These are phyloP conservation scores for Archegozetes longisetosus DNA, from an alignment of 1,140 invertebrate species.

Conservation along the genomic window DNA sequence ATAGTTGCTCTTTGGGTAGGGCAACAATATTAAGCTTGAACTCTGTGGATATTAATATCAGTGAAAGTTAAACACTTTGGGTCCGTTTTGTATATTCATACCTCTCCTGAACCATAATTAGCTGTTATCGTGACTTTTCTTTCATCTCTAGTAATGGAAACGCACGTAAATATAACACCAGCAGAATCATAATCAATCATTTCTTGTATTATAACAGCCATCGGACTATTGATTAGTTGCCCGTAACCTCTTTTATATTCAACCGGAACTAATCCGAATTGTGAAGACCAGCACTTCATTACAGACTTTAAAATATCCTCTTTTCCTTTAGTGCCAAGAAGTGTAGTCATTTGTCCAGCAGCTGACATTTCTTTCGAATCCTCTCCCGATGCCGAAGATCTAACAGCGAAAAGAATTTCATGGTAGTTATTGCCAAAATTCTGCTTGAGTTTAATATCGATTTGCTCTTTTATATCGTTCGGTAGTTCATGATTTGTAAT, in stretches of 20 bases:
- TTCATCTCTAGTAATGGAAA: constrained; percentile 50
- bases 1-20: background rate
- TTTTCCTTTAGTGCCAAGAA: constrained; percentile 42
- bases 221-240: constrained; percentile 41
- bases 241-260: constrained; percentile 51
- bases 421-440: background rate
- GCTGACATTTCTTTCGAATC: constrained; percentile 56
- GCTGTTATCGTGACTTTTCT: constrained; percentile 50
- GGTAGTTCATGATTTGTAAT: background rate
- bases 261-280: constrained; percentile 53
- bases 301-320: constrained; percentile 39
- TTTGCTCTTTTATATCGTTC: background rate
- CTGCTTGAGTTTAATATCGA: background rate
- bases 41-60: no score
- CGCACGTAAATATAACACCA: constrained; percentile 61
- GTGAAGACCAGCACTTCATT: constrained; percentile 57
- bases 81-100: no score
- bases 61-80: no score
- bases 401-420: constrained; percentile 31
- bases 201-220: constrained; percentile 64
- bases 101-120: constrained; percentile 64
- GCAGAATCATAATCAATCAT: constrained; percentile 51
- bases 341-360: constrained; percentile 67
- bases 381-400: constrained; percentile 50
- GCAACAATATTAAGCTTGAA: no score